Evolutionary conservation across 2,888 invertebrate species (phyloP).

Genomic region (Nasonovia ribisnigri): DNA sequence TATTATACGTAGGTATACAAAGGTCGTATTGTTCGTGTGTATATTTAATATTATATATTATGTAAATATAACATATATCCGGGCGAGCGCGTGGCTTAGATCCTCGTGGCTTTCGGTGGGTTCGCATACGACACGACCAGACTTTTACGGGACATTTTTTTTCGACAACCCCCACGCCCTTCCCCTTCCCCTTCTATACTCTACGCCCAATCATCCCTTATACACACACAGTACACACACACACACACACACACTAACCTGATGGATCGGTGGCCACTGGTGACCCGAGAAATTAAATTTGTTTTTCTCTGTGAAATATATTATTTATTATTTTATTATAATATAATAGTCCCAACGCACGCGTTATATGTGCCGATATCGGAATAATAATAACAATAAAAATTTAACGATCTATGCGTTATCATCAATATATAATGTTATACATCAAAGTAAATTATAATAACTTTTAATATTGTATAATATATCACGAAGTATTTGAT

Average conservation of each 20-base stretch:
- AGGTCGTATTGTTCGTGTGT: background rate
- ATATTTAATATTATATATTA: background rate
- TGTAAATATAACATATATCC: background rate
- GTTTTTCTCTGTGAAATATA: background rate
- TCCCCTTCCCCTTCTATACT: background rate
- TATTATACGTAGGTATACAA: background rate
- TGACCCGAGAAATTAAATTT: slow-evolving; percentile 46
- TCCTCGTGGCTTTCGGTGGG: background rate
- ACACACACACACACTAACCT: no score
- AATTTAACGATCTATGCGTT: background rate
- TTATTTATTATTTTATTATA: background rate
- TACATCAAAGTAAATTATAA: background rate
- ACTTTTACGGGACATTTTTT: slow-evolving; percentile 9
- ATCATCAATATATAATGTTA: no score
- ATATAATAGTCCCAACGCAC: background rate
- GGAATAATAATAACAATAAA: background rate
- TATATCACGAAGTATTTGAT: background rate
- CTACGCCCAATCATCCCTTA: background rate
- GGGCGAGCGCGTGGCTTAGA: background rate
- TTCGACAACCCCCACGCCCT: background rate
- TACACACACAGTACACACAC: no score
- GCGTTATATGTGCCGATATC: background rate
- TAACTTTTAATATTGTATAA: background rate
- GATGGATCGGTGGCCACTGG: background rate
- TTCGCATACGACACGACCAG: slow-evolving; percentile 33